Evolutionary conservation across 2,888 invertebrate genomes (phyloP).

Genomic region (Campoplex capitator): DNA sequence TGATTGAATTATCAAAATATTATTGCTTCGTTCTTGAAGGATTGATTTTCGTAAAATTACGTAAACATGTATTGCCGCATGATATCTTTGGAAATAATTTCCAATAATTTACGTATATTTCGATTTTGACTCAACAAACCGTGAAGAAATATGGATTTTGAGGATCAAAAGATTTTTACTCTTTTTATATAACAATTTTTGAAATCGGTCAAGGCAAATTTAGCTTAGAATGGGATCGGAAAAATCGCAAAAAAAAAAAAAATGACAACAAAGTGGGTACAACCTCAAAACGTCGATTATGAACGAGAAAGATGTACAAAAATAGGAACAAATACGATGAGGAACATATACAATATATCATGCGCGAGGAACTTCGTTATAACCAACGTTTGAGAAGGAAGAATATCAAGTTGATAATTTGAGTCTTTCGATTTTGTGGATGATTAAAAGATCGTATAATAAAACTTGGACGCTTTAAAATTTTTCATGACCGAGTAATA

Average conservation of each 20-base stretch:
- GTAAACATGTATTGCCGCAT: background rate
- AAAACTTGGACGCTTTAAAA: background rate
- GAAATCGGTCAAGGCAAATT: background rate
- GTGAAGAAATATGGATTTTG: slow-evolving; percentile 56
- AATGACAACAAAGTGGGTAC: slow-evolving; percentile 9
- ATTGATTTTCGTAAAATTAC: background rate
- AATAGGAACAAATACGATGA: slow-evolving; percentile 82
- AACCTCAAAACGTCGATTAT: slow-evolving; percentile 37
- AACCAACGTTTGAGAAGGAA: slow-evolving; percentile 70
- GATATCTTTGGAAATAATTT: background rate
- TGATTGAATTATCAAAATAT: background rate
- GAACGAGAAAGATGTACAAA: slow-evolving; percentile 73
- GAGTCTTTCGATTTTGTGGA: slow-evolving; percentile 1
- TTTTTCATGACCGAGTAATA: background rate
- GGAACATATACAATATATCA: slow-evolving; percentile 80
- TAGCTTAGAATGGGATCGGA: background rate
- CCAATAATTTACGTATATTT: background rate
- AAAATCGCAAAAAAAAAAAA: background rate
- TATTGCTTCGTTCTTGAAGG: background rate
- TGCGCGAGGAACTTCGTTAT: slow-evolving; percentile 80
- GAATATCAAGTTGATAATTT: slow-evolving; percentile 1
- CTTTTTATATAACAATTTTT: background rate
- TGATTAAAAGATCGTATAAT: background rate
- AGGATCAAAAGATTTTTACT: background rate
- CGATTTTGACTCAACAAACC: slow-evolving; percentile 1